These are phyloP conservation scores for Drosophila kohkoa DNA, from an alignment of 1,140 invertebrate genomes.

Conservation along the genomic window DNA sequence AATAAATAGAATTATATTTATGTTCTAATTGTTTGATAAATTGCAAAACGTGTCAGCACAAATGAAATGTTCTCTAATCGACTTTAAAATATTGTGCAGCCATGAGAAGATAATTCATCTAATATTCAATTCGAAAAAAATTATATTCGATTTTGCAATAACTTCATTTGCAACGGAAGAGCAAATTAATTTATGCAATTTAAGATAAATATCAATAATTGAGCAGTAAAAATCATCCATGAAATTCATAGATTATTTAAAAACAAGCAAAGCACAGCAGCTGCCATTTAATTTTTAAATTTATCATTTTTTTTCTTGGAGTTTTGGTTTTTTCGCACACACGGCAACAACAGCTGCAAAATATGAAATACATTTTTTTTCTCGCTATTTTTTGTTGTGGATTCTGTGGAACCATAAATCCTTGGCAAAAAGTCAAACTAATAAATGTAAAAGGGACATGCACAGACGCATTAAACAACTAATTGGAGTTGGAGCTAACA, in stretches of 20 bases:
- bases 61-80: neutral
- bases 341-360: slow-evolving; percentile 54
- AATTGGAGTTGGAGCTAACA: slow-evolving; percentile 50
- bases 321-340: slow-evolving; percentile 22
- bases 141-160: slow-evolving; percentile 21
- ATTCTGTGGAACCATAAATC: slow-evolving; percentile 60
- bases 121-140: slow-evolving; percentile 14
- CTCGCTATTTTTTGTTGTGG: slow-evolving; percentile 14
- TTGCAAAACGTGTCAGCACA: neutral
- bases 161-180: slow-evolving; percentile 12
- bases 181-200: slow-evolving; percentile 33
- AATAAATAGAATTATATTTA: neutral
- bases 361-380: slow-evolving; percentile 22
- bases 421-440: slow-evolving; percentile 68
- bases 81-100: neutral
- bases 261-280: slow-evolving; percentile 5
- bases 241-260: slow-evolving; percentile 1
- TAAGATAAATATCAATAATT: slow-evolving; percentile 36
- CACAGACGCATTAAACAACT: slow-evolving; percentile 51
- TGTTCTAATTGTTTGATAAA: neutral
- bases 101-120: neutral
- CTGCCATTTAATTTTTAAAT: slow-evolving; percentile 14
- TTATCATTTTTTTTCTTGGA: slow-evolving; percentile 8
- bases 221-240: slow-evolving; percentile 23
- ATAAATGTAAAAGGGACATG: slow-evolving; percentile 65